Conservation (phyloP, 2,888 invertebrate genomes). For the Cataglyphis livida region DNA sequence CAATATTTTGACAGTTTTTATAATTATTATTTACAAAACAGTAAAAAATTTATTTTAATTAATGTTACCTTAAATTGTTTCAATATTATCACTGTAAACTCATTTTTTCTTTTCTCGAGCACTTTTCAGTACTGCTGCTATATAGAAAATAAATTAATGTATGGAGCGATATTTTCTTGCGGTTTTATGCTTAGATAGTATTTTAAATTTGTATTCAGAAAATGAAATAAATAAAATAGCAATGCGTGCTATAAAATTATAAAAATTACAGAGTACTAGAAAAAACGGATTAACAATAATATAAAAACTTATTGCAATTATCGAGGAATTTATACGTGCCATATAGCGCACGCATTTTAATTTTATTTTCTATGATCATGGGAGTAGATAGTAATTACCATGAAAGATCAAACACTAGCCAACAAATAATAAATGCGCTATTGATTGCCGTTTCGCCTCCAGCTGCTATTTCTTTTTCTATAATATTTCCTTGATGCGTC, state of each 20-base stretch:
- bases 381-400: neutral
- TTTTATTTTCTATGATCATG: neutral
- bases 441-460: neutral
- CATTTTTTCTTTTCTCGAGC: too few species aligned
- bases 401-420: neutral
- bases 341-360: neutral
- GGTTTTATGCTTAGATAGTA: neutral
- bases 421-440: neutral
- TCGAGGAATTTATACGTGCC: neutral
- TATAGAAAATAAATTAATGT: neutral
- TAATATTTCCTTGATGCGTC: neutral
- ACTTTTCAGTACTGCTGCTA: neutral
- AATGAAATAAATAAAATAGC: neutral
- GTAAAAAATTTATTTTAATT: too few species aligned
- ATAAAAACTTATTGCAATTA: neutral
- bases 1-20: too few species aligned
- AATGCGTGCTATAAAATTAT: neutral
- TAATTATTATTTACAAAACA: too few species aligned
- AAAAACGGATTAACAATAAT: neutral
- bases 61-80: too few species aligned
- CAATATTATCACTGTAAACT: too few species aligned
- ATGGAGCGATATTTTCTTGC: neutral
- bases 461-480: neutral
- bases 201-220: neutral
- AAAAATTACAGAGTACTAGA: neutral